Base-by-base conservation (phyloP, 64 coral and sea anemone genomes). In the Montipora cactus region DNA sequence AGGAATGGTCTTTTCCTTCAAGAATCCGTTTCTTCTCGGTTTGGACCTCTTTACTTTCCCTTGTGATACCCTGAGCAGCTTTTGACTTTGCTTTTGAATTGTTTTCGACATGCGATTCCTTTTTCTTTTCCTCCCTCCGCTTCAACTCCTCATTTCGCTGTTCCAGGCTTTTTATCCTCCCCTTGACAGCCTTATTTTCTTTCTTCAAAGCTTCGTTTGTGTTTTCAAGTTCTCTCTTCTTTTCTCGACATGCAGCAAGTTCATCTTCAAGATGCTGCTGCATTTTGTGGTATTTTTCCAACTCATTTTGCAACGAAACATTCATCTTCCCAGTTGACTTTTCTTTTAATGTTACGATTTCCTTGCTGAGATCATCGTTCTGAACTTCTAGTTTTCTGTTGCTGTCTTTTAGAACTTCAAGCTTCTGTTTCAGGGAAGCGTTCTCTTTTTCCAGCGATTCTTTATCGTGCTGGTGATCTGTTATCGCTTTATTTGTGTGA, bases 271-370 rank as follows among this genome's bases (percentile, higher is more conserved):
- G 77, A n/a, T 79, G 84, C 92, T 79, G 51, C 28, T 87, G 74
- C 74, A 86, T 75, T 52, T 86, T 95, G 19, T 92, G 87, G 48
- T 73, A 90, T 19, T 95, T 93, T 67, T 80, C 93, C 61, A 98
- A 69, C 76, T 98, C 93, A 92, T 74, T 90, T 90, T 89, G 86
- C 51, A 98, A 59, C 6, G 21, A 87, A 8, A 55, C 58, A 37
- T 95, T 91, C 62, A 23, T 58, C 23, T 88, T 78, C 44, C 72
- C 64, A 70, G 3, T 78, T 18, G 90, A 21, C 49, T 91, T 16
- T 3, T 5, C 8, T 79, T 88, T 78, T 8, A 87, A 51, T 87
- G 76, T 89, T 22, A 70, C 51, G 52, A 79, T 62, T 52, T 86
- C 66, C 66, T 72, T 72, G 18, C 82, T 50, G 18, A 86, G 67